A percentile compares a stretch with the other conserved stretches of the same genome.
Conservation (phyloP, 2,113 vertebrate species). For the Aphelocoma coerulescens region DNA sequence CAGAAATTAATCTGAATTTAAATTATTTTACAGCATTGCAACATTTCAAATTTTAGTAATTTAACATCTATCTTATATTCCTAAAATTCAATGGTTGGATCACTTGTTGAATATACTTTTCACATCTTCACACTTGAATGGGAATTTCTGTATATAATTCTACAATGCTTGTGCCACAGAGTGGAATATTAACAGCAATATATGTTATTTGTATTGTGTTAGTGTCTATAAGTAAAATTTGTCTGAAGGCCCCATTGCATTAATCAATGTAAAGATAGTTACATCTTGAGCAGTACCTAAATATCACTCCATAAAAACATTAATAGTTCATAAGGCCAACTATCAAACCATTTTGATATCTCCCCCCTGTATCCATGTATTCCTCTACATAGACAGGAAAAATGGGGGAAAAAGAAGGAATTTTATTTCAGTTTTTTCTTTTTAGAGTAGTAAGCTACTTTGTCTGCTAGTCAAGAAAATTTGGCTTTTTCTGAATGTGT, state of each 20-base stretch:
- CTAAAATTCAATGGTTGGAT: neutral
- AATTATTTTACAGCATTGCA: neutral
- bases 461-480: neutral
- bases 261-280: neutral
- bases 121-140: neutral
- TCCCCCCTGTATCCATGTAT: neutral
- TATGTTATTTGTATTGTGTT: neutral
- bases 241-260: neutral
- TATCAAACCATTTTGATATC: neutral
- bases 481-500: neutral
- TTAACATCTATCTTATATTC: neutral
- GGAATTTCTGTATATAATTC: neutral
- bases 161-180: neutral
- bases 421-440: neutral
- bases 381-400: neutral
- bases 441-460: neutral
- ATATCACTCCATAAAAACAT: neutral
- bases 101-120: neutral
- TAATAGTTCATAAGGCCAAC: neutral
- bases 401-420: neutral
- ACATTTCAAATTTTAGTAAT: neutral
- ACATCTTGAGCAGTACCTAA: neutral
- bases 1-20: neutral
- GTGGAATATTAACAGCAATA: neutral
- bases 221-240: neutral